Conservation (phyloP, 2,113 vertebrate species). For the Alligator mississippiensis region DNA sequence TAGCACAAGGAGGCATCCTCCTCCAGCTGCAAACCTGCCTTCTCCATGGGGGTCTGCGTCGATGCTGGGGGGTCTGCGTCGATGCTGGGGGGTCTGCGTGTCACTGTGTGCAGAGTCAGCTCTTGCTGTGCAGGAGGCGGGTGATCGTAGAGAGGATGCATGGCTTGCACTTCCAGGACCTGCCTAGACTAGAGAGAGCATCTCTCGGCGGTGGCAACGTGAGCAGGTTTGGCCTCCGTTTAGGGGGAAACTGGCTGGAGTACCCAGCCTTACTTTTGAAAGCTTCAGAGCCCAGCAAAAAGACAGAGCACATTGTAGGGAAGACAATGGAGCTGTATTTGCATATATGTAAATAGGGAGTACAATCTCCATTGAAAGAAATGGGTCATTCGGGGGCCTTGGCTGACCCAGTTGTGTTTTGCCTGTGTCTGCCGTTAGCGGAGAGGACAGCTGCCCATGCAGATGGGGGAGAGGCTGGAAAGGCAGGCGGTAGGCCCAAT, state of each 20-base stretch:
- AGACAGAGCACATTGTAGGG: rapidly evolving
- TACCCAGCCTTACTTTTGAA: neutral
- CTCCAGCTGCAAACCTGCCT: neutral
- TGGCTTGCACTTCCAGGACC: neutral
- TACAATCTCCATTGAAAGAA: neutral
- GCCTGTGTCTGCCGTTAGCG: neutral
- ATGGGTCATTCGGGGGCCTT: neutral
- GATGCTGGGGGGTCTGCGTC: too few relatives aligned
- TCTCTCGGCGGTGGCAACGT: neutral
- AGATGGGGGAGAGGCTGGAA: conserved; percentile 18
- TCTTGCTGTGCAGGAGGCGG: neutral
- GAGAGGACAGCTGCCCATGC: neutral
- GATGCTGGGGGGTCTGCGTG: neutral
- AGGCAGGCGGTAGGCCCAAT: rapidly evolving
- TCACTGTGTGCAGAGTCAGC: too few relatives aligned
- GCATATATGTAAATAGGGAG: conserved; percentile 68
- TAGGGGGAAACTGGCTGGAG: neutral
- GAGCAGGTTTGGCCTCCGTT: rapidly evolving
- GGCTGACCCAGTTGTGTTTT: neutral
- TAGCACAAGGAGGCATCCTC: neutral
- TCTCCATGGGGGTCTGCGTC: too few relatives aligned
- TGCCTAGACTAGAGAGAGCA: neutral
- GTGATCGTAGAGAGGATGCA: neutral
- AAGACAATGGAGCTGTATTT: conserved; percentile 38
- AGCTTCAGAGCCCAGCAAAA: neutral